Base-by-base conservation (phyloP, 30 jellyfish, hydroid and myxozoan species). In the Catostylus mosaicus region DNA sequence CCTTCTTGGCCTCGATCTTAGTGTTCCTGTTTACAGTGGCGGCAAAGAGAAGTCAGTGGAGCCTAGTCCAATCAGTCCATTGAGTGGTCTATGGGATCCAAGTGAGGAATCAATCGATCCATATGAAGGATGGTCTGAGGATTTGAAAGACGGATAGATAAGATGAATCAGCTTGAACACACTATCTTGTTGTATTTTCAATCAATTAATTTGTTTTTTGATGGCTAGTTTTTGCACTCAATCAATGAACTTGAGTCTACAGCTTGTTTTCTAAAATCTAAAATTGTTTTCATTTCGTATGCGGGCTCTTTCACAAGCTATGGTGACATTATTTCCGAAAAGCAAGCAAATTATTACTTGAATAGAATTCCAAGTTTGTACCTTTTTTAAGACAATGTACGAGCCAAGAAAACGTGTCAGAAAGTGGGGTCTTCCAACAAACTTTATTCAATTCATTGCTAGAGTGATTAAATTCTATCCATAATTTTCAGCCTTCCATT, bases 91-190 rank as follows among this genome's bases (percentile, higher is more conserved):
- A 20, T 95, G 99, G 99, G 93, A 91, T 35, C 81, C 97, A 23
- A 76, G 84, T 73, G 96, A 73, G 10, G 93, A 73, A 22, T 62
- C 91, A 19, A 68, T 82, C 52, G 94, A 92, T 36, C 99, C 99
- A 0, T 95, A 95, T 77, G 97, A 89, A 82, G 99, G 99, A 32
- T 95, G 99, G 99, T 82, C 89, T 32, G 91, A 95, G 37, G 99
- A 95, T 73, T 84, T 95, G 86, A 88, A 87, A 72, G 97, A 93
- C 74, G 95, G 83, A 22, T 93, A 59, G 38, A 23, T n/a, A 10
- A 59, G 38, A 23, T n/a, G 7, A 19, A 3, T 27, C 11, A 16
- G 71, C 38, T 26, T 23, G 37, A 16, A 16, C 45, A 2, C 37
- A 5, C 38, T n/a, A 59, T 26, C 10, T 37, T 59, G 36, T 59